Evolutionary conservation across 2,888 invertebrate species (phyloP).

Genomic region (Campoplex capitator): DNA sequence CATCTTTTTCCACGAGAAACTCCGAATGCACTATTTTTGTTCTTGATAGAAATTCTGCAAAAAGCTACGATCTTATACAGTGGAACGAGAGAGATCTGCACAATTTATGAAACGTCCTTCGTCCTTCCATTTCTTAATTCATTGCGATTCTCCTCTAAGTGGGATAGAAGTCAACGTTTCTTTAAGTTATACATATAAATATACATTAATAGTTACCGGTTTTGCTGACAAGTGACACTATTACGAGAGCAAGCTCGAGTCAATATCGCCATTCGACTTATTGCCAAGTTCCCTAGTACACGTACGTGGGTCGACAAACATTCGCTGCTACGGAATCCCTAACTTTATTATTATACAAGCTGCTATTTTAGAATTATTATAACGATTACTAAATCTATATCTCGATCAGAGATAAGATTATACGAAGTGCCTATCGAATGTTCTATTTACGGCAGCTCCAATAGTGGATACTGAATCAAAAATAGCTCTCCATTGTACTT

Average conservation of each 20-base stretch:
- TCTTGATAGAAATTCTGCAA: slow-evolving; percentile 37
- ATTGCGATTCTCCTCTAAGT: not conserved
- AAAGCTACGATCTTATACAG: not conserved
- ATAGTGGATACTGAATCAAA: too few relatives aligned
- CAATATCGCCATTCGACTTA: not conserved
- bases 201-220: slow-evolving; percentile 22
- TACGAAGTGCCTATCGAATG: too few relatives aligned
- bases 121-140: not conserved
- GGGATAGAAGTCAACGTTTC: slow-evolving; percentile 18
- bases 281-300: not conserved
- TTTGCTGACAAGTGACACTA: slow-evolving; percentile 6
- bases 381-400: too few relatives aligned
- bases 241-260: not conserved
- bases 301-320: slow-evolving; percentile 19
- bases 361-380: slow-evolving; percentile 4
- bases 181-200: not conserved
- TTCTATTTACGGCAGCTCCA: not conserved
- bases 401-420: too few relatives aligned
- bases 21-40: slow-evolving; percentile 18
- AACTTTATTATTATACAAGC: slow-evolving; percentile 21
- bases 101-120: not conserved
- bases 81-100: not conserved
- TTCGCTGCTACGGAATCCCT: slow-evolving; percentile 3
- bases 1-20: slow-evolving; percentile 22
- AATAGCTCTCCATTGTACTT: not conserved